A percentile compares a stretch with the other conserved stretches of the same genome.
phyloP scores from a whole-genome alignment of 2,113 vertebrate species.

The Corydoras maculifer region DNA sequence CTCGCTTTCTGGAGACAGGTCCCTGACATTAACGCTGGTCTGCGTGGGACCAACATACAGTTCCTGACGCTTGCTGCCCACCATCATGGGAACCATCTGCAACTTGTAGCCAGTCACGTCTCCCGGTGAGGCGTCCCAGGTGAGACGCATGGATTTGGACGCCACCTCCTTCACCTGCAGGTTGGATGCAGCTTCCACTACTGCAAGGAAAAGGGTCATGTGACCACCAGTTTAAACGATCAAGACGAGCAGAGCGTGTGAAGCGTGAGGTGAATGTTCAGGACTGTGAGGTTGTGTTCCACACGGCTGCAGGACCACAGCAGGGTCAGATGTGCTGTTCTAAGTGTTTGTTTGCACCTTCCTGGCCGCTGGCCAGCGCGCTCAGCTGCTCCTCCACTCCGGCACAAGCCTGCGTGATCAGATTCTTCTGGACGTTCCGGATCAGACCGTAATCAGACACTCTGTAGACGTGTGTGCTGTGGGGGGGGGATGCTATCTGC shows the following conservation, averaged over 20 bases:
- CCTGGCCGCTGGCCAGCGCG: constrained; percentile 79
- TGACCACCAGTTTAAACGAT: neutral
- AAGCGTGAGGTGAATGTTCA: too few species aligned
- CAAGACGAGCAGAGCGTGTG: too few species aligned
- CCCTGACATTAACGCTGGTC: constrained; percentile 71
- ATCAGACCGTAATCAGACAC: constrained; percentile 79
- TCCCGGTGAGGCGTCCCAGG: constrained; percentile 77
- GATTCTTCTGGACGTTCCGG: constrained; percentile 73
- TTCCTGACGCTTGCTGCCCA: constrained; percentile 73
- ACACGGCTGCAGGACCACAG: too few species aligned
- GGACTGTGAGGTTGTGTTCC: too few species aligned
- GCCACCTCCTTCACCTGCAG: constrained; percentile 76
- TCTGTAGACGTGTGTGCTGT: constrained; percentile 73
- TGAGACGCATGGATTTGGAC: constrained; percentile 81
- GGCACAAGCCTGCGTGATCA: constrained; percentile 81
- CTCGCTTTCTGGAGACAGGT: constrained; percentile 81
- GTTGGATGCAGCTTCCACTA: constrained; percentile 81
- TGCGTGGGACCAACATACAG: constrained; percentile 74
- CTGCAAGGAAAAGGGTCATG: constrained; percentile 55
- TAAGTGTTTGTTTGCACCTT: constrained; percentile 66
- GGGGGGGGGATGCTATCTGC: constrained; percentile 80
- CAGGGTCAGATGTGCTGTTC: neutral
- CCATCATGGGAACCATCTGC: constrained; percentile 79
- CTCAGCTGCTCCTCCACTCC: constrained; percentile 82
- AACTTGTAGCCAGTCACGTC: constrained; percentile 83